These are phyloP conservation scores for Tadarida brasiliensis DNA, from an alignment of 2,797 vertebrate species.

Conservation along the genomic window DNA sequence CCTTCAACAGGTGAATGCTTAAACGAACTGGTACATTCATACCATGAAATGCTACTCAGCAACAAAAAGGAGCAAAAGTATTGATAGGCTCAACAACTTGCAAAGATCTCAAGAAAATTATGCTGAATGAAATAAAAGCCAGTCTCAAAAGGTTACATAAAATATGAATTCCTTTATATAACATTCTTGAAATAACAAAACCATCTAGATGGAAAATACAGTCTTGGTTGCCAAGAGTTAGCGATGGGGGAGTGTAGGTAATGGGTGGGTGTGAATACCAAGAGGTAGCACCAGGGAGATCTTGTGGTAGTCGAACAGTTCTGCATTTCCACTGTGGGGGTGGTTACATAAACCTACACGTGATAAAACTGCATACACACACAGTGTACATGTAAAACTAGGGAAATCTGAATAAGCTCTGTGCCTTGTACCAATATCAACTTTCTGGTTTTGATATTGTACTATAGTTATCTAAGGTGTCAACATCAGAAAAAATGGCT, in stretches of 20 bases:
- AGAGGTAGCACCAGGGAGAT: background rate
- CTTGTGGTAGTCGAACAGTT: background rate
- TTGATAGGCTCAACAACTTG: constrained; percentile 3
- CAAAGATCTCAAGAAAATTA: constrained; percentile 24
- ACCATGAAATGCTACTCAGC: background rate
- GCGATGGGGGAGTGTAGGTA: background rate
- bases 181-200: constrained; percentile 29
- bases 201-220: background rate
- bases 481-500: background rate
- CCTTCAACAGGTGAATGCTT: constrained; percentile 30
- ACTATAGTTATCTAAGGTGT: background rate
- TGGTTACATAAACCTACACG: background rate
- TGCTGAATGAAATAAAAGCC: constrained; percentile 5
- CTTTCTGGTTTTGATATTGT: background rate
- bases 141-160: background rate
- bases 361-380: background rate
- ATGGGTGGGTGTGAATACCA: background rate
- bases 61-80: constrained; percentile 52
- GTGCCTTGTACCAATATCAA: background rate
- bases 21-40: constrained; percentile 37
- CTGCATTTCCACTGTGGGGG: background rate
- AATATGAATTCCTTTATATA: constrained; percentile 3
- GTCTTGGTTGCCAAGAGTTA: background rate
- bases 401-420: constrained; percentile 10
- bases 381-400: background rate